Conservation (phyloP, 2,888 invertebrate species). For the Parasteatoda lunata region DNA sequence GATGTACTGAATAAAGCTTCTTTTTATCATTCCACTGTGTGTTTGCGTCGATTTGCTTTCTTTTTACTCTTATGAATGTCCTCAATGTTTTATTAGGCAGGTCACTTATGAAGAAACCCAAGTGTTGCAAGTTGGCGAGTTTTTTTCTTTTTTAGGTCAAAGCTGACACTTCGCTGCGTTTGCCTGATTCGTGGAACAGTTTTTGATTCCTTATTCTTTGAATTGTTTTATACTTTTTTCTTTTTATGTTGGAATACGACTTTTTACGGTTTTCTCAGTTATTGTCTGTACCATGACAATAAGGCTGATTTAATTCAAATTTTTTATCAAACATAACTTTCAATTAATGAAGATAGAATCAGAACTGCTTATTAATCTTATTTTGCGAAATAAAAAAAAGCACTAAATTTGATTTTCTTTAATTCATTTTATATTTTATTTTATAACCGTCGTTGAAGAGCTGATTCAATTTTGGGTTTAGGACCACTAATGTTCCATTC, state of each 20-base stretch:
- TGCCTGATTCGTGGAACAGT: constrained; percentile 9
- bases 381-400: no score
- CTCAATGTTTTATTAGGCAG: constrained; percentile 17
- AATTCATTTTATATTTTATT: no score
- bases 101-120: constrained; percentile 33
- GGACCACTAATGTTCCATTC: no score
- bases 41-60: constrained; percentile 18
- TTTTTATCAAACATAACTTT: no score
- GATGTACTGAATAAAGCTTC: constrained; percentile 25
- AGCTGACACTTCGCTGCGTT: constrained; percentile 26
- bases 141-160: constrained; percentile 41
- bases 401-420: no score
- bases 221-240: not conserved
- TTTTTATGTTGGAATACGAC: not conserved
- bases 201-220: constrained; percentile 4
- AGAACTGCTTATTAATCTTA: no score
- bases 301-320: no score
- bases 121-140: constrained; percentile 27
- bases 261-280: not conserved
- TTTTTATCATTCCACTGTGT: constrained; percentile 15
- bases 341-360: no score
- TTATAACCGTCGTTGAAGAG: no score
- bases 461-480: no score
- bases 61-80: not conserved
- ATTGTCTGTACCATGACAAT: not conserved